Evolutionary conservation across 1,140 invertebrate species (phyloP).

Genomic region (Trachymyrmex septentrionalis): DNA sequence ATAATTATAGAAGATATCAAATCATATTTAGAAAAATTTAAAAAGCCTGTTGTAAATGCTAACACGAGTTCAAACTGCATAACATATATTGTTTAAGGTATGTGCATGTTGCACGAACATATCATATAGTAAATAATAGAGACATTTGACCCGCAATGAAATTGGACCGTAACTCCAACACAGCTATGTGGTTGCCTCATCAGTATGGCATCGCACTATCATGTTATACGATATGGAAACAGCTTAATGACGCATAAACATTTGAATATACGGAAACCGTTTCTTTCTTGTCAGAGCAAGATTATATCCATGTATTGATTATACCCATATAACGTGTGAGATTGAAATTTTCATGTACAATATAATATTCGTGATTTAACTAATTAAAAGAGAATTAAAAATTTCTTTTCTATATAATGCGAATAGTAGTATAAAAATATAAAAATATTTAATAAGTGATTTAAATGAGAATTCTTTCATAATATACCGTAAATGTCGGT

Average conservation of each 20-base stretch:
- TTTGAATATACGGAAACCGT: conserved; percentile 54
- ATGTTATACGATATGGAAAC: conserved; percentile 62
- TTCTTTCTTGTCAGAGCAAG: conserved; percentile 22
- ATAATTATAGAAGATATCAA: not conserved
- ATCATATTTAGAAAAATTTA: not conserved
- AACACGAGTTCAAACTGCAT: not conserved
- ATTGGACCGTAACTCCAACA: conserved; percentile 68
- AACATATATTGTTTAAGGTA: conserved; percentile 15
- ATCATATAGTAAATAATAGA: conserved; percentile 66
- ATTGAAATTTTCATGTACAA: conserved; percentile 14
- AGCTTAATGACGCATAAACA: conserved; percentile 66
- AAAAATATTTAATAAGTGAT: conserved; percentile 21
- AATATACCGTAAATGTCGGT: not conserved
- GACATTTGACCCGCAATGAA: conserved; percentile 70
- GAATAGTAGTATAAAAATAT: not conserved
- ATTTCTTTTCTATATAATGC: not conserved
- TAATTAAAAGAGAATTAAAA: not conserved
- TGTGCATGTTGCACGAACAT: not conserved
- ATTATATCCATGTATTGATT: not conserved
- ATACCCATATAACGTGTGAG: not conserved
- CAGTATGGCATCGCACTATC: conserved; percentile 52
- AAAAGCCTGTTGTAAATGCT: not conserved
- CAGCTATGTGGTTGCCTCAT: conserved; percentile 14
- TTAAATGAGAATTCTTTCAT: not conserved
- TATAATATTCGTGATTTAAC: not conserved